Evolutionary conservation across 1,140 invertebrate genomes (phyloP).

Genomic region (Cyphomyrmex costatus): DNA sequence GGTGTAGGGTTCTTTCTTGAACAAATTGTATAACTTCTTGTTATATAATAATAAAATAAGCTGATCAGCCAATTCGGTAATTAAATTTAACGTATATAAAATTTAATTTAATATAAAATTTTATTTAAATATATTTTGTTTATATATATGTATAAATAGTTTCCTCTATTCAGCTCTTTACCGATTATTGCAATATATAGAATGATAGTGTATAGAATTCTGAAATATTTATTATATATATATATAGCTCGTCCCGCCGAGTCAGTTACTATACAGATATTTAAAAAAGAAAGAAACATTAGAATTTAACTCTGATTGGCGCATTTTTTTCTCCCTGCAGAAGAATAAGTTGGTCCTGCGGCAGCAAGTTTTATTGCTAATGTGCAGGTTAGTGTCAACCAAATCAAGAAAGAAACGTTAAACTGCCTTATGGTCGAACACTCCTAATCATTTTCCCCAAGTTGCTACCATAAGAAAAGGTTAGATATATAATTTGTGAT

Average conservation of each 20-base stretch:
- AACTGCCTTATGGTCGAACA: slow-evolving; percentile 80
- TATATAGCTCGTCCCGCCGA: slow-evolving; percentile 82
- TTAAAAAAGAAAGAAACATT: slow-evolving; percentile 64
- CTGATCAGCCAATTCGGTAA: slow-evolving; percentile 3
- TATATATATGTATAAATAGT: slow-evolving; percentile 62
- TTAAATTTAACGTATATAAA: no score
- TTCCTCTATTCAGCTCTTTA: slow-evolving; percentile 75
- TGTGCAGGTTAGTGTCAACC: slow-evolving; percentile 91
- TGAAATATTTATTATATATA: slow-evolving; percentile 45
- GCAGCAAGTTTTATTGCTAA: slow-evolving; percentile 92
- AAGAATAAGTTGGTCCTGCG: slow-evolving; percentile 92
- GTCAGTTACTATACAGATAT: slow-evolving; percentile 70
- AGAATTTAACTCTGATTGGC: slow-evolving; percentile 83
- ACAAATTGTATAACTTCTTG: no score
- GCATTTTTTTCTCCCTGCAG: slow-evolving; percentile 88
- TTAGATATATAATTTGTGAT: slow-evolving; percentile 78
- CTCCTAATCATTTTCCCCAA: slow-evolving; percentile 81
- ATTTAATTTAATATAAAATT: slow-evolving; percentile 5
- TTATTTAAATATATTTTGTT: not conserved
- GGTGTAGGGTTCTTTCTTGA: no score
- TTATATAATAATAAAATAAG: not conserved
- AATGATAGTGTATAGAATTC: slow-evolving; percentile 18
- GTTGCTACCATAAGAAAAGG: slow-evolving; percentile 80
- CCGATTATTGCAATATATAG: slow-evolving; percentile 55
- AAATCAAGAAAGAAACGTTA: slow-evolving; percentile 82